Conservation (phyloP, 2,113 vertebrate species). For the Gambusia holbrooki region DNA sequence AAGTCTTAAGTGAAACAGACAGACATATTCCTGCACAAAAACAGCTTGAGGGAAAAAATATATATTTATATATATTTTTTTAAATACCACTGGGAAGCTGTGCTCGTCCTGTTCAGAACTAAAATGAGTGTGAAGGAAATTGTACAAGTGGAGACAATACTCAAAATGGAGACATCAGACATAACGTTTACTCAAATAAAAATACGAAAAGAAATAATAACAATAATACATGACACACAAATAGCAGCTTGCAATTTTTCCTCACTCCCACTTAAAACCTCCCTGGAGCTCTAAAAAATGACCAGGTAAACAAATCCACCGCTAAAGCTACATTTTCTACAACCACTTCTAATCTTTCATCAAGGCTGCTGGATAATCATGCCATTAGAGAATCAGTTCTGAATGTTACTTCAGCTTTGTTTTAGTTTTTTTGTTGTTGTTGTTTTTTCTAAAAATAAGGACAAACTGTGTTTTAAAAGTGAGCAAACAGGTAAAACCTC, state of each 20-base stretch:
- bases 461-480: background rate
- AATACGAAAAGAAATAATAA: conserved; percentile 16
- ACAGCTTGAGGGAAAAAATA: conserved; percentile 42
- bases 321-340: background rate
- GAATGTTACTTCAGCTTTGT: background rate
- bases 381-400: background rate
- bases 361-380: background rate
- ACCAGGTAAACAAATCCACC: conserved; percentile 5
- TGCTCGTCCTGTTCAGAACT: conserved; percentile 56
- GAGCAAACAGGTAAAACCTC: background rate
- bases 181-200: conserved; percentile 19
- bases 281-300: conserved; percentile 2
- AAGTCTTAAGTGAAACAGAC: conserved; percentile 68
- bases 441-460: background rate
- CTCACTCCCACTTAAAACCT: background rate
- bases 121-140: conserved; percentile 62
- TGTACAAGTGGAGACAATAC: conserved; percentile 40
- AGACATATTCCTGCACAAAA: conserved; percentile 37
- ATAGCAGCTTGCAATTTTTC: conserved; percentile 3
- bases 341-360: background rate
- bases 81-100: conserved; percentile 60
- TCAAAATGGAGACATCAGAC: conserved; percentile 6
- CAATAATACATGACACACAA: background rate
- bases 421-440: background rate
- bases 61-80: too few species aligned